Conservation (phyloP, 1,140 invertebrate species). For the Brachionus rotundiformis region DNA sequence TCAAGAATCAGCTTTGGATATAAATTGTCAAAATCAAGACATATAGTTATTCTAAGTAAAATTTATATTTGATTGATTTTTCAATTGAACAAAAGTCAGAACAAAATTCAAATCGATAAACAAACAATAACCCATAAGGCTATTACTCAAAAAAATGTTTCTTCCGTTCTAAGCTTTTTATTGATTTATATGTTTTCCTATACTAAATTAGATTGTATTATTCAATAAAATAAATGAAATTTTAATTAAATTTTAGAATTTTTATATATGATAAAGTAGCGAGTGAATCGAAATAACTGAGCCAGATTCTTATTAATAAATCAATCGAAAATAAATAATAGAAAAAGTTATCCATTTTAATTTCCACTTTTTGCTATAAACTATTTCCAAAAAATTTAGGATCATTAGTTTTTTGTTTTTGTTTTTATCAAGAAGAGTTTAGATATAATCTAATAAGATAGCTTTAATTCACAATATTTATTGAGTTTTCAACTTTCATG, state of each 20-base stretch:
- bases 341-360: neutral
- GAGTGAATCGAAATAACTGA: neutral
- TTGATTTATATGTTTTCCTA: constrained; percentile 20
- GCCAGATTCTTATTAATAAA: constrained; percentile 1
- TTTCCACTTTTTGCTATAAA: no score
- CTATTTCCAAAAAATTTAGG: no score
- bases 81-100: constrained; percentile 1
- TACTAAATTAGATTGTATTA: constrained; percentile 16
- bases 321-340: constrained; percentile 21
- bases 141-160: constrained; percentile 21
- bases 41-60: neutral
- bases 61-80: constrained; percentile 5
- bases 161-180: constrained; percentile 12
- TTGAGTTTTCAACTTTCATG: neutral
- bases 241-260: neutral
- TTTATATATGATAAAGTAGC: constrained; percentile 10
- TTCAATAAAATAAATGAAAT: constrained; percentile 22
- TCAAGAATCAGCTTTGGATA: neutral
- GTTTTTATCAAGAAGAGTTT: no score
- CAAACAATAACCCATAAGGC: constrained; percentile 11
- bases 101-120: neutral
- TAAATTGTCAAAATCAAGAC: constrained; percentile 14
- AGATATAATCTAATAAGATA: neutral
- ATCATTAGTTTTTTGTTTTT: no score
- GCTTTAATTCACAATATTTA: no score